Evolutionary conservation across 1,140 invertebrate genomes (phyloP).

Genomic region (Hermetia illucens): DNA sequence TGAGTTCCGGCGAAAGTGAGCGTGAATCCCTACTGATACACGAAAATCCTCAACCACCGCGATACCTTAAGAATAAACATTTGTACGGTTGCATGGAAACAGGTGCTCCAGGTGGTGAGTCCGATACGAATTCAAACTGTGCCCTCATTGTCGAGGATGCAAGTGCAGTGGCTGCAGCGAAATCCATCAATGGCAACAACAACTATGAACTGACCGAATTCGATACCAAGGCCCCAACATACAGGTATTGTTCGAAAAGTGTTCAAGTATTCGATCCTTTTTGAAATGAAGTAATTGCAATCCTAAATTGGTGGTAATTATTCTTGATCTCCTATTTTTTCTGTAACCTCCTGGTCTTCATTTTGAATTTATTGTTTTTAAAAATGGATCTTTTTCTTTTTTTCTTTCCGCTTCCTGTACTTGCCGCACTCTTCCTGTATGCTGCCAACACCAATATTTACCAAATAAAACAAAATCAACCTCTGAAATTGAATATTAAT

Average conservation of each 20-base stretch:
- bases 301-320: not conserved
- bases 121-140: constrained; percentile 48
- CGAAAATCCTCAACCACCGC: constrained; percentile 5
- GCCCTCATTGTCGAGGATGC: constrained; percentile 39
- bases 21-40: constrained; percentile 39
- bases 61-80: constrained; percentile 23
- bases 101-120: constrained; percentile 37
- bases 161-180: constrained; percentile 25
- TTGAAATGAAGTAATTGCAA: not conserved
- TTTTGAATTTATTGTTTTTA: not conserved
- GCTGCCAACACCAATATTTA: not conserved
- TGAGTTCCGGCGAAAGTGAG: constrained; percentile 34
- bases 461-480: not conserved
- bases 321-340: too few species aligned
- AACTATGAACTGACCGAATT: constrained; percentile 61
- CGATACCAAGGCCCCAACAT: constrained; percentile 7
- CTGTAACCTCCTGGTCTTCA: too few species aligned
- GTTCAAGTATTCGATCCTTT: not conserved
- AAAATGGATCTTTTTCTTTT: not conserved
- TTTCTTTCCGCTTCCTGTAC: not conserved
- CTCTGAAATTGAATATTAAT: too few species aligned
- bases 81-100: constrained; percentile 24
- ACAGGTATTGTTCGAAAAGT: constrained; percentile 5
- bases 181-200: constrained; percentile 47
- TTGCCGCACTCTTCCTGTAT: not conserved